These are phyloP conservation scores for Clavelina lepadiformis DNA, from an alignment of 23 tunicate species.

Conservation along the genomic window DNA sequence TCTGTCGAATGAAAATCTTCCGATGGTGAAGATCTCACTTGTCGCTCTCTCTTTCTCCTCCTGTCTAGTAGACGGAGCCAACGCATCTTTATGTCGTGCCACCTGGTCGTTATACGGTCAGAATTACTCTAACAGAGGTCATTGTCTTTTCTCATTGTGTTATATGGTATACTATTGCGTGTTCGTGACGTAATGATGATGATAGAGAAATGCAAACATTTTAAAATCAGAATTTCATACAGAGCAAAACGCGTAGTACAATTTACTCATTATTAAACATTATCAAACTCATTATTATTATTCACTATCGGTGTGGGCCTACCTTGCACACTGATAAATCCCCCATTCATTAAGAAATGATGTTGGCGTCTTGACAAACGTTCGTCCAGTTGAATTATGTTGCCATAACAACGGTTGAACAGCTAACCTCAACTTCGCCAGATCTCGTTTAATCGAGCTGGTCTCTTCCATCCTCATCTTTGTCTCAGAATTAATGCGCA, in stretches of 20 bases:
- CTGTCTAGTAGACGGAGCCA: slow-evolving; percentile 68
- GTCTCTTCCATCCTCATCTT: slow-evolving; percentile 90
- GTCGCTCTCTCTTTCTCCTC: slow-evolving; percentile 5
- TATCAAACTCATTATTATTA: no score
- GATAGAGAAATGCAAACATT: no score
- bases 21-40: not conserved
- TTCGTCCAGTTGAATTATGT: slow-evolving; percentile 20
- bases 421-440: slow-evolving; percentile 56
- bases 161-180: no score
- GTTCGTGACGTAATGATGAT: no score
- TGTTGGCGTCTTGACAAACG: slow-evolving; percentile 45
- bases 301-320: no score
- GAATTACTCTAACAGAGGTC: no score
- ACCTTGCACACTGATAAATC: slow-evolving; percentile 88
- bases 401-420: slow-evolving; percentile 80
- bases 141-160: no score
- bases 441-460: slow-evolving; percentile 61
- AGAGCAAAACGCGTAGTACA: no score
- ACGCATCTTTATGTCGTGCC: slow-evolving; percentile 81
- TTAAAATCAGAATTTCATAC: no score
- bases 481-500: slow-evolving; percentile 73
- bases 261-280: no score
- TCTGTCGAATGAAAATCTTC: not conserved
- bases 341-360: slow-evolving; percentile 84
- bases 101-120: no score